Percentiles rank a stretch among this genome's conserved stretches.
These are phyloP conservation scores for Quiscalus mexicanus DNA, from an alignment of 2,113 vertebrate species.

Conservation along the genomic window DNA sequence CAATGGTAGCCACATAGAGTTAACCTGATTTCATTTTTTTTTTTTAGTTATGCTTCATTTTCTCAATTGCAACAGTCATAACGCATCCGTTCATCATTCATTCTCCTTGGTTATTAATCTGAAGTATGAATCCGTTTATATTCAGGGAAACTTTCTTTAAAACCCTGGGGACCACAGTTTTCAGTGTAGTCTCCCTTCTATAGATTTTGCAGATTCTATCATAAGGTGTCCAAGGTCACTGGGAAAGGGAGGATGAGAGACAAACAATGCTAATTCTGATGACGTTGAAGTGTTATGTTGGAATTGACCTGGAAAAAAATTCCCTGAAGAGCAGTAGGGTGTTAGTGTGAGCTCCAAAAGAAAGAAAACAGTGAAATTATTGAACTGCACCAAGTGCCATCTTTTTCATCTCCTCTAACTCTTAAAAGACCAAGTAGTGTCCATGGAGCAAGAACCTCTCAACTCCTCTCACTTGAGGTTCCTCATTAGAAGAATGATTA, in stretches of 20 bases:
- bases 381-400: not conserved
- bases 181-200: not conserved
- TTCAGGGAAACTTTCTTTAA: conserved; percentile 1
- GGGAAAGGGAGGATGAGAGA: not conserved
- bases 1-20: not conserved
- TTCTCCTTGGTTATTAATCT: conserved; percentile 38
- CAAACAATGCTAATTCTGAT: conserved; percentile 36
- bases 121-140: conserved; percentile 31
- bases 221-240: not conserved
- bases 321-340: conserved; percentile 36
- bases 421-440: not conserved
- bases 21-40: conserved; percentile 11
- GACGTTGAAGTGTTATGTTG: not conserved
- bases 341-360: conserved; percentile 8
- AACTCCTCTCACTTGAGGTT: not conserved
- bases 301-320: conserved; percentile 54
- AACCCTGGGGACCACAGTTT: not conserved
- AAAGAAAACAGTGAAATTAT: conserved; percentile 21
- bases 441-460: not conserved
- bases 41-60: conserved; percentile 41
- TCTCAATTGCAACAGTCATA: conserved; percentile 24
- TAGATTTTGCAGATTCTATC: not conserved
- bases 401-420: not conserved
- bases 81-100: not conserved
- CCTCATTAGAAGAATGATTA: not conserved